Evolutionary conservation across 2,113 vertebrate species (phyloP).

Genomic region (Lamprologus callipterus): DNA sequence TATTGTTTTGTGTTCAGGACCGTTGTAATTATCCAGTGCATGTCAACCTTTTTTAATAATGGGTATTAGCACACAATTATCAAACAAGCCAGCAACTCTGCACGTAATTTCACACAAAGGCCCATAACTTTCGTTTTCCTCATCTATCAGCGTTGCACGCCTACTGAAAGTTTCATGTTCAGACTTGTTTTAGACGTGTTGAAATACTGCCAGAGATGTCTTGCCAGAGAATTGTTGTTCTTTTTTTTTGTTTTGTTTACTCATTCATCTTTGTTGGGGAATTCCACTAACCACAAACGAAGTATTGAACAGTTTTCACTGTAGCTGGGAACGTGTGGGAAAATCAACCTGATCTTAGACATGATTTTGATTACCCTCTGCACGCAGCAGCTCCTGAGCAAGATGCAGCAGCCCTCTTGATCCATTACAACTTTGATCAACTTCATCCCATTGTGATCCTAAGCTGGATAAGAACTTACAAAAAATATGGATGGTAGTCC

Average conservation of each 20-base stretch:
- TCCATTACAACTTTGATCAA: rapidly evolving
- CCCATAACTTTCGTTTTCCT: background rate
- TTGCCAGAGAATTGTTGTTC: background rate
- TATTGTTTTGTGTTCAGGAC: background rate
- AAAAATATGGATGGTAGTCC: background rate
- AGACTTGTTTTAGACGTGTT: background rate
- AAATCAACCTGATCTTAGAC: rapidly evolving
- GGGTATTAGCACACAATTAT: background rate
- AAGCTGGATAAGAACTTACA: background rate
- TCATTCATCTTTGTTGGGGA: background rate
- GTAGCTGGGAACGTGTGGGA: background rate
- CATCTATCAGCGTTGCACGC: background rate
- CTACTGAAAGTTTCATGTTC: background rate
- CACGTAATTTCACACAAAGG: background rate
- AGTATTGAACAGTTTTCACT: background rate
- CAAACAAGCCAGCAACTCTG: background rate
- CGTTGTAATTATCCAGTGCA: background rate
- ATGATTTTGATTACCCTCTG: background rate
- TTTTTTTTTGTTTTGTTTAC: background rate
- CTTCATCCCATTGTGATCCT: background rate
- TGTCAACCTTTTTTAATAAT: background rate
- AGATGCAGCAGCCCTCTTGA: background rate
- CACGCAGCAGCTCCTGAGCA: background rate
- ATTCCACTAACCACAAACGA: background rate
- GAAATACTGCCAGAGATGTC: background rate